Percentiles rank a stretch among this genome's conserved stretches.
These are phyloP conservation scores for Typhlichthys subterraneus DNA, from an alignment of 2,797 vertebrate species.

Conservation along the genomic window DNA sequence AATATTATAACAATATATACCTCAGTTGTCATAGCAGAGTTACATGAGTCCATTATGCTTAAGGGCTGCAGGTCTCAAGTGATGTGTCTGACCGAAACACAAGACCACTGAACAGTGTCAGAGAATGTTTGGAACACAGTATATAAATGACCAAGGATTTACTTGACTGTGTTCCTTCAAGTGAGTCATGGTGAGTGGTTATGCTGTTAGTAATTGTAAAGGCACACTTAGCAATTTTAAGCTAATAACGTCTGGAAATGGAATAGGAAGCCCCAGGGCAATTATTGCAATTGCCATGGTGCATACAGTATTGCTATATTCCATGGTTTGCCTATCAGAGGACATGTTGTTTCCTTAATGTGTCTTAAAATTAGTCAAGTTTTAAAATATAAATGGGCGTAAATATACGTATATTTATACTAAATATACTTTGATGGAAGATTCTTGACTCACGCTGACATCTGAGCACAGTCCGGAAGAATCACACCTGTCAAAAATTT, in stretches of 20 bases:
- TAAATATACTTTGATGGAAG: too few species aligned
- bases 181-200: conserved; percentile 10
- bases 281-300: background rate
- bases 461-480: background rate
- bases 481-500: background rate
- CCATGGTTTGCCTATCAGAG: too few species aligned
- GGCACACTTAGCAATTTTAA: background rate
- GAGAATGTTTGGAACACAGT: background rate
- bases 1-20: conserved; percentile 51
- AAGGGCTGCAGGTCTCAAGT: conserved; percentile 60
- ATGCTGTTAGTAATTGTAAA: conserved; percentile 5
- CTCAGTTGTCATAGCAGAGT: conserved; percentile 60
- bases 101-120: conserved; percentile 6
- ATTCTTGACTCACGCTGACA: too few species aligned
- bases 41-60: conserved; percentile 33
- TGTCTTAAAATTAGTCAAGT: too few species aligned
- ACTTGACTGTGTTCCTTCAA: conserved; percentile 31
- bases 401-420: too few species aligned
- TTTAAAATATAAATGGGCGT: too few species aligned
- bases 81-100: conserved; percentile 33
- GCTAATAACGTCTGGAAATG: conserved; percentile 23
- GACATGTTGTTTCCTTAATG: too few species aligned
- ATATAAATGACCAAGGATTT: background rate
- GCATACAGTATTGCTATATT: too few species aligned
- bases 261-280: conserved; percentile 8